These are phyloP conservation scores for Ptychoptera albimana DNA, from an alignment of 2,888 invertebrate species.

Conservation along the genomic window DNA sequence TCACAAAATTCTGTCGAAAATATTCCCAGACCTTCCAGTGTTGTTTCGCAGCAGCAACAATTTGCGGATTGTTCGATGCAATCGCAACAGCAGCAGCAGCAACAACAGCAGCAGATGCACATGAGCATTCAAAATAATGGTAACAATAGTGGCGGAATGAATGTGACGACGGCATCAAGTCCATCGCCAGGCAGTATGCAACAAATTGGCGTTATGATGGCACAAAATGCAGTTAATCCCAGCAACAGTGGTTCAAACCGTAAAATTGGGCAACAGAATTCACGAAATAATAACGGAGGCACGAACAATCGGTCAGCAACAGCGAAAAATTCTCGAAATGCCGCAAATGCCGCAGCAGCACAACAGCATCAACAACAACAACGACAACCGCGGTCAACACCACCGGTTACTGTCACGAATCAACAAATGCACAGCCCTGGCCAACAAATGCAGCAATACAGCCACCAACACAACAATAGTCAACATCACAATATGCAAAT, in stretches of 20 bases:
- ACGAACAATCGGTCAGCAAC: constrained; percentile 24
- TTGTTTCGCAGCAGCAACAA: constrained; percentile 34
- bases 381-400: constrained; percentile 21
- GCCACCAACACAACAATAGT: constrained; percentile 16
- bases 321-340: constrained; percentile 21
- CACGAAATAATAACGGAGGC: constrained; percentile 15
- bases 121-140: constrained; percentile 24
- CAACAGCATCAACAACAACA: constrained; percentile 21
- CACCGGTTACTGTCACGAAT: constrained; percentile 24
- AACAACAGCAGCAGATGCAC: constrained; percentile 21
- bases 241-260: constrained; percentile 29
- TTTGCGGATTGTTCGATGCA: constrained; percentile 56
- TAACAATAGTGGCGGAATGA: constrained; percentile 40
- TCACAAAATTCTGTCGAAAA: constrained; percentile 53
- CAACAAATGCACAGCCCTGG: constrained; percentile 20
- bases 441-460: constrained; percentile 18
- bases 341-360: constrained; percentile 8
- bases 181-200: constrained; percentile 16
- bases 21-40: constrained; percentile 37
- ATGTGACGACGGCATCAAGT: constrained; percentile 30
- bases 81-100: constrained; percentile 36
- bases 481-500: constrained; percentile 19
- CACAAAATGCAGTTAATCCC: background rate
- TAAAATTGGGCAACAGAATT: constrained; percentile 14
- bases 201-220: background rate